A percentile compares a stretch with the other conserved stretches of the same genome.
Evolutionary conservation across 2,888 invertebrate genomes (phyloP).

Genomic region (Epistrophe eligans): DNA sequence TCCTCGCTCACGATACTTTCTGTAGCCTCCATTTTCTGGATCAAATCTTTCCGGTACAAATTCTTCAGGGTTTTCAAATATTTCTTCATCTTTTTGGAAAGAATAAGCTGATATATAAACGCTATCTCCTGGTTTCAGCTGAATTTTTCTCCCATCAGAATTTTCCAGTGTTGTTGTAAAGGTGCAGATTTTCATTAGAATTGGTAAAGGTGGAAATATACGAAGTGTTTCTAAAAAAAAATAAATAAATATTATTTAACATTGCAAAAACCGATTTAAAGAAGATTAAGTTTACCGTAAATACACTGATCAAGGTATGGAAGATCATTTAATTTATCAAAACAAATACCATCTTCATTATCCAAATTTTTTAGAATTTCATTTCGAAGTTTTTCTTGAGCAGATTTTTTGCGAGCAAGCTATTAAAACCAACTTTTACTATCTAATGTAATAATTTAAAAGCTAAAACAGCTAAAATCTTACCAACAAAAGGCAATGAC

Average conservation of each 20-base stretch:
- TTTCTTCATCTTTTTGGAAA: constrained; percentile 78
- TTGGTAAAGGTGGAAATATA: constrained; percentile 77
- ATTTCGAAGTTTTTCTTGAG: constrained; percentile 78
- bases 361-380: constrained; percentile 75
- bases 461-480: not conserved
- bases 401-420: constrained; percentile 77
- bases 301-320: constrained; percentile 80
- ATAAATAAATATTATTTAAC: not conserved
- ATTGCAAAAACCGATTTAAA: not conserved
- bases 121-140: constrained; percentile 71
- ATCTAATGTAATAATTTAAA: fast-evolving
- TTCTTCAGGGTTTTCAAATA: constrained; percentile 78
- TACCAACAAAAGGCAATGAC: constrained; percentile 79
- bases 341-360: constrained; percentile 65
- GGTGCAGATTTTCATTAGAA: constrained; percentile 78
- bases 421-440: constrained; percentile 29
- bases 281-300: constrained; percentile 74
- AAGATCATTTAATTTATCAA: constrained; percentile 78
- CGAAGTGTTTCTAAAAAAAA: constrained; percentile 78
- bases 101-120: constrained; percentile 76
- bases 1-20: constrained; percentile 78
- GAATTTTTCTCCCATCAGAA: constrained; percentile 60
- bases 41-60: constrained; percentile 80
- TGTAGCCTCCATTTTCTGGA: constrained; percentile 77
- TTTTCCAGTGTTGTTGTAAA: constrained; percentile 69